Percentiles rank a stretch among this genome's conserved stretches.
phyloP scores from a whole-genome alignment of 2,797 vertebrate genomes.

The Ctenopoma kingsleyae region DNA sequence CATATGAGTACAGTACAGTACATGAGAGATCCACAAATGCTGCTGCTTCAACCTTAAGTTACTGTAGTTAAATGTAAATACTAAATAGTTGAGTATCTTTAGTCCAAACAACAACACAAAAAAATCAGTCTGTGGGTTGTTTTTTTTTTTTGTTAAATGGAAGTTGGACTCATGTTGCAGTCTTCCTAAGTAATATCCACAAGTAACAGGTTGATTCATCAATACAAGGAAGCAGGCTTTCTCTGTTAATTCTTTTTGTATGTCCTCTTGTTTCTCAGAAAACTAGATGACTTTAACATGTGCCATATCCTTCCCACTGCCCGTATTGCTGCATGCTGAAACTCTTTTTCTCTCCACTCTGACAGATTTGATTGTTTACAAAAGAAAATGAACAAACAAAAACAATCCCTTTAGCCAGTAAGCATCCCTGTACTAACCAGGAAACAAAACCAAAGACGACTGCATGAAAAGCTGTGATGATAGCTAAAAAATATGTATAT shows the following conservation, averaged over 20 bases:
- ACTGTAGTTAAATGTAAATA: neutral
- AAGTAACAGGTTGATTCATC: neutral
- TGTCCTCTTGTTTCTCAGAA: neutral
- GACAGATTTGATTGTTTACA: conserved; percentile 57
- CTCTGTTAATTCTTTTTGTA: neutral
- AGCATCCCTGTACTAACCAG: conserved; percentile 8
- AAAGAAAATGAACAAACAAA: neutral
- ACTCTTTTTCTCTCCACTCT: conserved; percentile 6
- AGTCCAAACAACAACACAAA: neutral
- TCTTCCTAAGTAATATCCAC: neutral
- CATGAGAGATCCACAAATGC: neutral
- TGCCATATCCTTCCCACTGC: neutral
- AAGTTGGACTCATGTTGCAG: neutral
- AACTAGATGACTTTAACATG: neutral
- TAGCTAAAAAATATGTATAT: neutral
- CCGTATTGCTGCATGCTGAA: conserved; percentile 36
- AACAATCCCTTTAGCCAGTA: conserved; percentile 1
- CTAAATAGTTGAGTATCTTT: neutral
- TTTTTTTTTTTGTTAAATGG: neutral
- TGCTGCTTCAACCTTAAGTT: neutral
- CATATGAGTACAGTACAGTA: too few relatives aligned
- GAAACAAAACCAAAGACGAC: conserved; percentile 63
- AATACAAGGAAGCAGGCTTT: neutral
- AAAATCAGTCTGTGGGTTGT: neutral
- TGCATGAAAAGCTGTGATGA: conserved; percentile 28